These are phyloP conservation scores for Synergus japonicus DNA, from an alignment of 2,888 invertebrate genomes.

Conservation along the genomic window DNA sequence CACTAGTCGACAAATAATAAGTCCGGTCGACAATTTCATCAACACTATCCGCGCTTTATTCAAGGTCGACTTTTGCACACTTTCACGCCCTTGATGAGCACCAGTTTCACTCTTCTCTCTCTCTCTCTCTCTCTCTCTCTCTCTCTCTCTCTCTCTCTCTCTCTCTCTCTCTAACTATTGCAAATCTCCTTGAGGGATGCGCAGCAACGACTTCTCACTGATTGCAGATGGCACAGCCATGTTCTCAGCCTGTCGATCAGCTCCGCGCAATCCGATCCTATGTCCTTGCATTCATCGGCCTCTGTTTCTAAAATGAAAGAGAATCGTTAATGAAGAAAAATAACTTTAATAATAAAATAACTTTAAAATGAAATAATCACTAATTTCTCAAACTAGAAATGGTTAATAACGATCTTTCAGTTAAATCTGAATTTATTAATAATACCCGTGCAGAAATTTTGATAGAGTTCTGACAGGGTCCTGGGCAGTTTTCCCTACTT, in stretches of 20 bases:
- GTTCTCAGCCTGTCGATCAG: slow-evolving; percentile 76
- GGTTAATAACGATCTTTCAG: too few relatives aligned
- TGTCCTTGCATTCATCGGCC: slow-evolving; percentile 75
- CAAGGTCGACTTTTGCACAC: slow-evolving; percentile 47
- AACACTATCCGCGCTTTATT: slow-evolving; percentile 45
- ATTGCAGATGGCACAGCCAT: slow-evolving; percentile 77
- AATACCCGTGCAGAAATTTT: too few relatives aligned
- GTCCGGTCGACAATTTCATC: slow-evolving; percentile 38
- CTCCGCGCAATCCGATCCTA: slow-evolving; percentile 76
- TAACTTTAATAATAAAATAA: not conserved
- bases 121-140: slow-evolving; percentile 51
- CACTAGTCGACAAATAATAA: slow-evolving; percentile 35
- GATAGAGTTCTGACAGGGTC: too few relatives aligned
- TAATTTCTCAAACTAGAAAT: too few relatives aligned
- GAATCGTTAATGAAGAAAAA: slow-evolving; percentile 37
- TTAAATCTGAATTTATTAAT: too few relatives aligned
- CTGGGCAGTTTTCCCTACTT: too few relatives aligned
- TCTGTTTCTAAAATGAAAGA: slow-evolving; percentile 65
- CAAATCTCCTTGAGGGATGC: slow-evolving; percentile 75
- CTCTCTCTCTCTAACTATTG: slow-evolving; percentile 57
- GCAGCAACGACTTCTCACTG: slow-evolving; percentile 76
- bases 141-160: slow-evolving; percentile 50
- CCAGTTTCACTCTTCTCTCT: slow-evolving; percentile 44
- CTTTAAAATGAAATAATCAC: too few relatives aligned
- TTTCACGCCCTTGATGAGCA: slow-evolving; percentile 35